These are phyloP conservation scores for Acrocephalus kingi DNA, from an alignment of 2,113 vertebrate species.

Conservation along the genomic window DNA sequence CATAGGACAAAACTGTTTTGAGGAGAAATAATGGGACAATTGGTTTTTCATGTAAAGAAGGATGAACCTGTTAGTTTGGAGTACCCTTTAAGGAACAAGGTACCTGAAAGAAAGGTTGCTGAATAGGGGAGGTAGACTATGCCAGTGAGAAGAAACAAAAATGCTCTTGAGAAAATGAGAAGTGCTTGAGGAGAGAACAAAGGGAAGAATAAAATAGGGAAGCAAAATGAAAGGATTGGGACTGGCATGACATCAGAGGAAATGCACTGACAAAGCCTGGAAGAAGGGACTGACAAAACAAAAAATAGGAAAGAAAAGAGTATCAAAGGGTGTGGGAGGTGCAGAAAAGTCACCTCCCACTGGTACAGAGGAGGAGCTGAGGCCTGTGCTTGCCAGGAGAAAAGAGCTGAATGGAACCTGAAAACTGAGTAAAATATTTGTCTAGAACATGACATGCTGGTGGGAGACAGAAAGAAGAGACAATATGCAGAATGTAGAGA, in stretches of 20 bases:
- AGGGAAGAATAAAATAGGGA: neutral
- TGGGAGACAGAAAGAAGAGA: neutral
- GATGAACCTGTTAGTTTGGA: neutral
- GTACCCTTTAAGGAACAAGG: neutral
- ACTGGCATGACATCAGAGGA: neutral
- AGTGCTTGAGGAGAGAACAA: neutral
- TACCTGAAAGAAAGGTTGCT: neutral
- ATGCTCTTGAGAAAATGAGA: neutral
- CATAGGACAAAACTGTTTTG: neutral
- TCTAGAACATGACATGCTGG: neutral
- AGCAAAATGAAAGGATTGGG: neutral
- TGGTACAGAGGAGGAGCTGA: neutral
- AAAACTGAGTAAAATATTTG: neutral
- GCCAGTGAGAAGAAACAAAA: neutral
- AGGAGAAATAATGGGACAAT: neutral
- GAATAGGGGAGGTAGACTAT: neutral
- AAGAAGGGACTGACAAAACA: neutral
- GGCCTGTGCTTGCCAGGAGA: neutral
- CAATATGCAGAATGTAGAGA: neutral
- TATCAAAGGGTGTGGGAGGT: neutral
- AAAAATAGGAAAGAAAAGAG: neutral
- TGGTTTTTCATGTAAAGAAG: neutral
- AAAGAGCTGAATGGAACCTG: neutral
- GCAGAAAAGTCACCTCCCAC: neutral
- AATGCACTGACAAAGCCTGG: neutral